Percentiles rank a stretch among this genome's conserved stretches.
These are phyloP conservation scores for Hyposoter didymator DNA, from an alignment of 2,888 invertebrate genomes.

Conservation along the genomic window DNA sequence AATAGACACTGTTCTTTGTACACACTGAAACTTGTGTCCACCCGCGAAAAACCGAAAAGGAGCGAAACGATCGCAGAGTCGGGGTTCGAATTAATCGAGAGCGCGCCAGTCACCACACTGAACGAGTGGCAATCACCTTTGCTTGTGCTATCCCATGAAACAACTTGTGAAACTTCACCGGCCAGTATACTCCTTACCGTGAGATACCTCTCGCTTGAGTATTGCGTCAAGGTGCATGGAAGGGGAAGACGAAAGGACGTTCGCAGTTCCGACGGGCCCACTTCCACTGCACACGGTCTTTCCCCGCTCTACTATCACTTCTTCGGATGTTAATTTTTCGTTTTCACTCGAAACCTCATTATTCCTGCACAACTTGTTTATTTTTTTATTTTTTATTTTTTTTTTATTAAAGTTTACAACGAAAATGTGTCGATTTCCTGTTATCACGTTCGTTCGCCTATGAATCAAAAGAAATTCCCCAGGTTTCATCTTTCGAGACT, in stretches of 20 bases:
- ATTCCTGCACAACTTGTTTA: conserved; percentile 41
- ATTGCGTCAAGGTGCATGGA: conserved; percentile 42
- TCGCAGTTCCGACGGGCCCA: conserved; percentile 63
- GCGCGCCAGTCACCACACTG: conserved; percentile 39
- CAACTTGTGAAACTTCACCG: conserved; percentile 47
- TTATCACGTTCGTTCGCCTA: neutral
- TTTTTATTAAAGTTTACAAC: neutral
- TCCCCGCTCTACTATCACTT: conserved; percentile 42
- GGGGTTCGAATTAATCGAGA: conserved; percentile 6
- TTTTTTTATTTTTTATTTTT: too few relatives aligned
- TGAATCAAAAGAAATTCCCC: neutral
- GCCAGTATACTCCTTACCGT: conserved; percentile 52
- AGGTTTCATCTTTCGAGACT: neutral
- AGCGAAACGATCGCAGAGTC: neutral
- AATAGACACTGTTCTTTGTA: neutral
- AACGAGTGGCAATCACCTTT: conserved; percentile 57
- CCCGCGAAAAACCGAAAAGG: neutral
- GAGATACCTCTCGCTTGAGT: conserved; percentile 52
- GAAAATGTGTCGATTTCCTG: too few relatives aligned
- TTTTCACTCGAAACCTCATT: conserved; percentile 44
- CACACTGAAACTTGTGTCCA: conserved; percentile 5
- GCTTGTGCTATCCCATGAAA: conserved; percentile 52
- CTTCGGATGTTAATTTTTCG: conserved; percentile 49
- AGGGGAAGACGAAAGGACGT: conserved; percentile 70
- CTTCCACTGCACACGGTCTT: conserved; percentile 56